Percentiles rank a stretch among this genome's conserved stretches.
Conservation (phyloP, 2,888 invertebrate genomes). For the Drosophila tripunctata region DNA sequence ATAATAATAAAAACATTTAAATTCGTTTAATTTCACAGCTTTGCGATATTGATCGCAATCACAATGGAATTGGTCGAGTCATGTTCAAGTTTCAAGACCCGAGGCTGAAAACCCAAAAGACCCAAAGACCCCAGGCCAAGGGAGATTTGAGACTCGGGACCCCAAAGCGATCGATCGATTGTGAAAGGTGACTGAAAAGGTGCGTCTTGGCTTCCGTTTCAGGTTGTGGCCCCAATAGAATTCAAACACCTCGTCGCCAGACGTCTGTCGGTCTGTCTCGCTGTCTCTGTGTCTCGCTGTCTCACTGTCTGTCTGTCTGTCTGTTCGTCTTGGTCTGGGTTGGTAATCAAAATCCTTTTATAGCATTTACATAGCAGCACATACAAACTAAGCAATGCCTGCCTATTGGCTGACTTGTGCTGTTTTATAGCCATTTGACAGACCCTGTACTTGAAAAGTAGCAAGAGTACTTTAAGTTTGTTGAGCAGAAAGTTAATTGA, state of each 20-base stretch:
- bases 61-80: slow-evolving; percentile 56
- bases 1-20: slow-evolving; percentile 53
- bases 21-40: slow-evolving; percentile 63
- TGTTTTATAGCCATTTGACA: slow-evolving; percentile 35
- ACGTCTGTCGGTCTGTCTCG: slow-evolving; percentile 20
- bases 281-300: background rate
- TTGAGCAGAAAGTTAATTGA: background rate
- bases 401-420: slow-evolving; percentile 38
- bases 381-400: slow-evolving; percentile 77
- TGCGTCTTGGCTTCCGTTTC: slow-evolving; percentile 44
- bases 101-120: background rate
- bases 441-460: background rate
- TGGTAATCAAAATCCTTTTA: slow-evolving; percentile 80
- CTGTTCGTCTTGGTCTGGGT: slow-evolving; percentile 27
- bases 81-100: slow-evolving; percentile 27
- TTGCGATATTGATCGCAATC: slow-evolving; percentile 53
- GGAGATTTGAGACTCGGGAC: background rate
- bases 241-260: slow-evolving; percentile 69
- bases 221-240: slow-evolving; percentile 67
- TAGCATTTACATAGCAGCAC: slow-evolving; percentile 80
- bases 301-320: slow-evolving; percentile 8
- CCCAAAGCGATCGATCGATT: slow-evolving; percentile 32
- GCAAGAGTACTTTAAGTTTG: background rate
- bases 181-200: slow-evolving; percentile 47
- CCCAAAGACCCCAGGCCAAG: background rate